A percentile compares a stretch with the other conserved stretches of the same genome.
Evolutionary conservation across 2,797 vertebrate genomes (phyloP).

Genomic region (Caiman crocodilus): DNA sequence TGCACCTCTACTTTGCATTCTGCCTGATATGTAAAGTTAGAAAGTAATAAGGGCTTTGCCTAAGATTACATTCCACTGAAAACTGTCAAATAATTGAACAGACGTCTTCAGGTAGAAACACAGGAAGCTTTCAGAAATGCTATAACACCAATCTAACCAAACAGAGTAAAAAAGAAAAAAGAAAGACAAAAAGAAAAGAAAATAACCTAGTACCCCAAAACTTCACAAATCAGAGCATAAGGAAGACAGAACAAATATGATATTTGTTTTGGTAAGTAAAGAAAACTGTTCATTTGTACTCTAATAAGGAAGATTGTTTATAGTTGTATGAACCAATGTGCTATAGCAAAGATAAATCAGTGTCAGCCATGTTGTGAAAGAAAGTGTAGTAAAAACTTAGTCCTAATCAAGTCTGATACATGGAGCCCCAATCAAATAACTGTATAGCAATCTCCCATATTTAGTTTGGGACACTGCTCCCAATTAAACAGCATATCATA

Average conservation of each 20-base stretch:
- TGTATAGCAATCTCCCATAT: not conserved
- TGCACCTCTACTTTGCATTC: too few species aligned
- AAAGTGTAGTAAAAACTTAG: conserved; percentile 62
- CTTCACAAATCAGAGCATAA: not conserved
- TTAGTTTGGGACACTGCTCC: not conserved
- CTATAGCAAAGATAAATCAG: conserved; percentile 37
- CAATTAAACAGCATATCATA: not conserved
- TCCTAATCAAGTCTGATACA: conserved; percentile 30
- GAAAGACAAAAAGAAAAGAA: not conserved
- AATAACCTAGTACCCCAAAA: not conserved
- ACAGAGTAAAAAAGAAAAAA: not conserved
- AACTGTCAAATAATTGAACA: not conserved
- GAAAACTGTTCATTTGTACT: conserved; percentile 15
- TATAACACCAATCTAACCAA: not conserved
- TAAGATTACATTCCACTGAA: too few species aligned
- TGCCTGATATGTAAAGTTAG: not conserved
- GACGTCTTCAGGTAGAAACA: not conserved
- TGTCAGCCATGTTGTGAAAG: conserved; percentile 70
- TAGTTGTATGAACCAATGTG: conserved; percentile 48
- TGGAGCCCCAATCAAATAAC: not conserved
- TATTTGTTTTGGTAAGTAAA: conserved; percentile 5
- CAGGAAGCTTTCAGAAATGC: conserved; percentile 12
- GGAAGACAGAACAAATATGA: conserved; percentile 41
- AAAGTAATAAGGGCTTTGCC: not conserved
- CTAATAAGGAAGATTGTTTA: conserved; percentile 20